phyloP scores from a whole-genome alignment of 2,113 vertebrate genomes.

The Ciconia maguari region DNA sequence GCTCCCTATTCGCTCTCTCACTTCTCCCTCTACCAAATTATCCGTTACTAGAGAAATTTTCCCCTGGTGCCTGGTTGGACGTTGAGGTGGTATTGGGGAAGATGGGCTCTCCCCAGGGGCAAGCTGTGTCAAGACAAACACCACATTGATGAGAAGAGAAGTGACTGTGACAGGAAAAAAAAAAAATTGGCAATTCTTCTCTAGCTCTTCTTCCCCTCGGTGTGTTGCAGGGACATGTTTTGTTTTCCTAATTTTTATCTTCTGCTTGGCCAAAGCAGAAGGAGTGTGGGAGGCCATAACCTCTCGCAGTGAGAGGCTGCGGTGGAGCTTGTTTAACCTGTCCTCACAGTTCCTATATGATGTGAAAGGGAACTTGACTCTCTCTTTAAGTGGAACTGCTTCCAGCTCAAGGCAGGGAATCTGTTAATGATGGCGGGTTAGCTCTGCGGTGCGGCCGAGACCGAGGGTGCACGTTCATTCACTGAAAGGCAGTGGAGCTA shows the following conservation, averaged over 20 bases:
- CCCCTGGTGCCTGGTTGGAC: neutral
- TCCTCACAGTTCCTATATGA: neutral
- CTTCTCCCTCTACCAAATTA: neutral
- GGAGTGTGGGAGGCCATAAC: neutral
- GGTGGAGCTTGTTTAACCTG: constrained; percentile 23
- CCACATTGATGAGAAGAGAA: neutral
- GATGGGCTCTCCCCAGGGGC: neutral
- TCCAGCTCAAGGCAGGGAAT: neutral
- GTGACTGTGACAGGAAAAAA: neutral
- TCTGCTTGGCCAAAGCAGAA: neutral
- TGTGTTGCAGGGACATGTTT: neutral
- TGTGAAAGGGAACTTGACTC: neutral
- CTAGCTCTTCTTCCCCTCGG: neutral
- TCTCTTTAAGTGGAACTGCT: neutral
- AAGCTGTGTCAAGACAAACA: neutral
- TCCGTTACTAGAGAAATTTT: neutral
- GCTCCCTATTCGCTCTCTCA: neutral
- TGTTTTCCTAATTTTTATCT: neutral
- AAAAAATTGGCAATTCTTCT: neutral
- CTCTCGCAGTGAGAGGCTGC: neutral
- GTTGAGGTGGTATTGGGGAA: fast-evolving
- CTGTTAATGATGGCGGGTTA: neutral
- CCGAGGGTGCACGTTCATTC: neutral
- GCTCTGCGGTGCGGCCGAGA: neutral
- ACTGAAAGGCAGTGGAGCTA: neutral